Conservation (phyloP, 1,140 invertebrate genomes). For the Drosophila obscura region DNA sequence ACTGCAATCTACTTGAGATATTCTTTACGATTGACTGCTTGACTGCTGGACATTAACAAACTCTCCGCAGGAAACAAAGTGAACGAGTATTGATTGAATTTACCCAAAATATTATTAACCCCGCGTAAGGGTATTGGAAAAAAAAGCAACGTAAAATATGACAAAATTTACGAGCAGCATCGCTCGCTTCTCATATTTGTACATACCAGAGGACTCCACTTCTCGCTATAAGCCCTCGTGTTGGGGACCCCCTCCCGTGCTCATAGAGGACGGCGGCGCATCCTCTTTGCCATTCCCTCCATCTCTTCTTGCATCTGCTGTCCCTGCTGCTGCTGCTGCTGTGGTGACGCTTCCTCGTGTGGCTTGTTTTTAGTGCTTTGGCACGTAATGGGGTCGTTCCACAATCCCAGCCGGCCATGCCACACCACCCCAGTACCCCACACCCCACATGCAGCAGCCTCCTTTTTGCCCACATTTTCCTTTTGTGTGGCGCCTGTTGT, state of each 20-base stretch:
- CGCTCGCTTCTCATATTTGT: constrained; percentile 62
- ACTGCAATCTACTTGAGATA: too few species aligned
- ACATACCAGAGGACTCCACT: constrained; percentile 19
- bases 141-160: constrained; percentile 56
- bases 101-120: too few species aligned
- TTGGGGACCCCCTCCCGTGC: neutral
- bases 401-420: constrained; percentile 30
- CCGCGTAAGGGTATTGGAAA: neutral
- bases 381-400: constrained; percentile 76
- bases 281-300: constrained; percentile 15
- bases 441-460: constrained; percentile 3
- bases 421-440: constrained; percentile 3
- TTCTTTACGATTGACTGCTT: too few species aligned
- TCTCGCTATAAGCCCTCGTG: constrained; percentile 35
- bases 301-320: constrained; percentile 3
- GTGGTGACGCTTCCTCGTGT: constrained; percentile 62
- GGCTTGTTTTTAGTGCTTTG: constrained; percentile 79
- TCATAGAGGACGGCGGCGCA: too few species aligned
- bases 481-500: constrained; percentile 59
- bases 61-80: constrained; percentile 38
- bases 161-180: constrained; percentile 79
- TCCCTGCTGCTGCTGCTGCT: neutral
- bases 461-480: constrained; percentile 49
- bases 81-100: constrained; percentile 12
- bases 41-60: too few species aligned